Percentiles rank a stretch among this genome's conserved stretches.
phyloP scores from a whole-genome alignment of 2,888 invertebrate genomes.

The Macropis europaea region DNA sequence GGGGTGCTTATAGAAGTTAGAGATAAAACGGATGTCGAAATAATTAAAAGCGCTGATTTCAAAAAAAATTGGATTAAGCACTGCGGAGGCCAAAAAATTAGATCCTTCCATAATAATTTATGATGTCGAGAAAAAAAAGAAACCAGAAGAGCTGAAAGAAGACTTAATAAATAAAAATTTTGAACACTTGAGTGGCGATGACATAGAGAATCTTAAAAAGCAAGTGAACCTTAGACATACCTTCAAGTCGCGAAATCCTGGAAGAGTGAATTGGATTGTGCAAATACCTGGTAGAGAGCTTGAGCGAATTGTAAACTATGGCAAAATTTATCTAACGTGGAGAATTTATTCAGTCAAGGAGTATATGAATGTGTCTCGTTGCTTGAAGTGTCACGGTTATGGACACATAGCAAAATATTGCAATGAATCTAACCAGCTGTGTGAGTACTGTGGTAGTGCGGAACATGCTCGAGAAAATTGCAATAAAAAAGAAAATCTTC shows the following conservation, averaged over 20 bases:
- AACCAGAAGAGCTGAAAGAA: not conserved
- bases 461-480: not conserved
- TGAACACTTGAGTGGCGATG: not conserved
- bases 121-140: not conserved
- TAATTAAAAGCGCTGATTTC: no score
- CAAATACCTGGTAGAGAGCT: not conserved
- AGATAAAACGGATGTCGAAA: no score
- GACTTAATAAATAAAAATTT: not conserved
- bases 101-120: not conserved
- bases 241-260: not conserved
- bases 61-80: not conserved
- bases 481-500: no score
- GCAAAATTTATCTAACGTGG: not conserved
- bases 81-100: not conserved
- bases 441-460: not conserved
- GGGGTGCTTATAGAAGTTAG: not conserved
- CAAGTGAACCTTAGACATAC: not conserved
- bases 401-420: not conserved
- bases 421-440: not conserved
- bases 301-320: not conserved
- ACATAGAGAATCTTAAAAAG: not conserved
- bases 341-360: not conserved
- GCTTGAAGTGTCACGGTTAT: not conserved
- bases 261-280: not conserved
- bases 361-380: not conserved